These are phyloP conservation scores for Scaptodrosophila latifasciaeformis DNA, from an alignment of 2,888 invertebrate species.

Conservation along the genomic window DNA sequence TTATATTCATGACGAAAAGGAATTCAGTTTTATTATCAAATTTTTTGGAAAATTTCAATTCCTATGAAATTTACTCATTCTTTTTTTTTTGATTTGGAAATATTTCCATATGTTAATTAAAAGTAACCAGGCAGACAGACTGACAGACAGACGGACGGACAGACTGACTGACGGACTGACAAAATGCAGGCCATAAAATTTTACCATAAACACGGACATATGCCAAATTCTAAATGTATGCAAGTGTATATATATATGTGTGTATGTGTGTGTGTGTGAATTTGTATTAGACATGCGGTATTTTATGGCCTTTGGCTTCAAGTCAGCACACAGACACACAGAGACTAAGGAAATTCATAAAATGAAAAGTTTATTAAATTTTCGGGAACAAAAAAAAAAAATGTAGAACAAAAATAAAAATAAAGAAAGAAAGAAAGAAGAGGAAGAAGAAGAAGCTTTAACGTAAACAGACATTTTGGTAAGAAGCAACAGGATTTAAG, in stretches of 20 bases:
- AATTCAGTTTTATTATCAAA: no score
- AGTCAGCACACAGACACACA: background rate
- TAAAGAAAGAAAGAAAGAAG: no score
- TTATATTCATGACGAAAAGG: no score
- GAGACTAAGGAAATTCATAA: conserved; percentile 9
- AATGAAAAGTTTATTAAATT: conserved; percentile 34
- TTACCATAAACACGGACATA: conserved; percentile 16
- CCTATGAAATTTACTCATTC: no score
- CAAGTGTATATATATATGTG: background rate
- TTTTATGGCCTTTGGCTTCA: background rate
- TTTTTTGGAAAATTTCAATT: no score
- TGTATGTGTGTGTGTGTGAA: background rate
- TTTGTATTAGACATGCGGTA: background rate
- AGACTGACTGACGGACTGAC: no score
- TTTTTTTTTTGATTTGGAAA: background rate
- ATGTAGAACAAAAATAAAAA: conserved; percentile 27
- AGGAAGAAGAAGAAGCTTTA: no score
- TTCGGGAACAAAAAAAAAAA: conserved; percentile 10
- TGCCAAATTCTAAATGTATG: no score
- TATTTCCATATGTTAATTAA: conserved; percentile 19
- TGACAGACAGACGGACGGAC: conserved; percentile 9
- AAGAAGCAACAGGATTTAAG: no score
- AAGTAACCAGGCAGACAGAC: conserved; percentile 20
- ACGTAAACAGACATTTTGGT: no score
- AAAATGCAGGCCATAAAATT: conserved; percentile 12